phyloP scores from a whole-genome alignment of 2,888 invertebrate species.

The Priocnemis perturbator region DNA sequence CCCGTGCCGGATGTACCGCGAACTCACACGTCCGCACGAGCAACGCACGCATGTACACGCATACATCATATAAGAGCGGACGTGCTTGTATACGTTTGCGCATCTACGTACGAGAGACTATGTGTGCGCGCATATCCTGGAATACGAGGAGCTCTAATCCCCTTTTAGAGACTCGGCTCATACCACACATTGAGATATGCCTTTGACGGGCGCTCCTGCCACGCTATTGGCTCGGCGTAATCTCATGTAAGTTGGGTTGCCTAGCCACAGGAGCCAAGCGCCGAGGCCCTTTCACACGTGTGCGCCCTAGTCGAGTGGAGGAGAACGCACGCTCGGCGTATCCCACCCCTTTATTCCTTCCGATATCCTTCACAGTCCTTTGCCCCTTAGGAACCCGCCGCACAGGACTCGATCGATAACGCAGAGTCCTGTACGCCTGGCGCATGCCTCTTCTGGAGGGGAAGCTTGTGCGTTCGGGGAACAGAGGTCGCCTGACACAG shows the following conservation, averaged over 20 bases:
- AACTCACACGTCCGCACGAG: not conserved
- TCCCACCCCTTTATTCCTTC: conserved; percentile 12
- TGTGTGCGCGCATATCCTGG: conserved; percentile 56
- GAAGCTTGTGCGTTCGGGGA: conserved; percentile 50
- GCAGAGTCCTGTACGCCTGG: conserved; percentile 69
- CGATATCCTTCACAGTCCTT: conserved; percentile 16
- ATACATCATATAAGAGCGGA: conserved; percentile 22
- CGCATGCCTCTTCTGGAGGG: conserved; percentile 63
- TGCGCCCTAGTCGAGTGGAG: conserved; percentile 32
- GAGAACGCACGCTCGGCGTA: conserved; percentile 30
- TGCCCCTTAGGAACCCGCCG: conserved; percentile 1
- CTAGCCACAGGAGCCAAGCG: conserved; percentile 69
- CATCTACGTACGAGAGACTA: conserved; percentile 11
- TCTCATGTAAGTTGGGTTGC: conserved; percentile 73
- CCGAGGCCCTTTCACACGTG: conserved; percentile 62
- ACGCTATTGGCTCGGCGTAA: conserved; percentile 71
- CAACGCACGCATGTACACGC: not conserved
- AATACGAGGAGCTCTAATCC: conserved; percentile 71
- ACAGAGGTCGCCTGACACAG: conserved; percentile 56
- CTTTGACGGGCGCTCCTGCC: conserved; percentile 70
- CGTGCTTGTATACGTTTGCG: not conserved
- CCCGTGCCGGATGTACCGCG: conserved; percentile 40
- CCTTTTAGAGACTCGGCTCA: conserved; percentile 71
- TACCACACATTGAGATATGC: conserved; percentile 69
- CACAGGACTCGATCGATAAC: conserved; percentile 69